Evolutionary conservation across 2,888 invertebrate genomes (phyloP), one percentile per base, ranked within the genome.

Genomic region (Xanthia icteritia): DNA sequence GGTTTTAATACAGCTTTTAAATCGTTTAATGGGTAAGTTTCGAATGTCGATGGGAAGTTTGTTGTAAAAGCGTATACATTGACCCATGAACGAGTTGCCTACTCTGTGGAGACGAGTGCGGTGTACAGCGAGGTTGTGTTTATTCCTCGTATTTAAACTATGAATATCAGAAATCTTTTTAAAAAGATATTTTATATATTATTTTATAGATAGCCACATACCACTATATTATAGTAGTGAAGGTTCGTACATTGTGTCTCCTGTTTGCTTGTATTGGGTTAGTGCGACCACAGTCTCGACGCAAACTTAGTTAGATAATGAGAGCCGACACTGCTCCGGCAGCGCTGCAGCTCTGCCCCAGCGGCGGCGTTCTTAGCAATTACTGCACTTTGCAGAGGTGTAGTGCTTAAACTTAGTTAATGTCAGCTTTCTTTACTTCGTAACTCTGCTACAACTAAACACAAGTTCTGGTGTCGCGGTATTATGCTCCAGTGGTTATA

Each of bases 281-380:
- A 76, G 70, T 56, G 77, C 60, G 69, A 56, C 73, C 79, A 31
- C 70, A 54, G 56, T 48, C 68, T 66, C 72, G 13, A 64, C 82
- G 42, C 60, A 56, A 75, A 86, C 83, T 78, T 70, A 86, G 83
- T 78, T 76, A 77, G 31, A 76, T 79, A 85, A 85, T 83, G 80
- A 73, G 68, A 70, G 54, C 48, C 39, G 86, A 76, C 79, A 67
- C 20, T 56, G 36, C 61, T 17, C 42, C 73, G 36, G 67, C 42
- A 45, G 31, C 64, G 63, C 67, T 58, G 64, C 56, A 48, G 61
- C 60, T 48, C 56, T 48, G 65, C 23, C 11, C 13, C 73, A 23
- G 63, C 23, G 17, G 42, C 51, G 17, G 27, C 31, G 48, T 36
- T 76, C 85, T 54, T 23, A 75, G 39, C 58, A 56, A 77, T 77